Base-by-base conservation (phyloP, 2,888 invertebrate genomes). In the Cheilosia impressa region DNA sequence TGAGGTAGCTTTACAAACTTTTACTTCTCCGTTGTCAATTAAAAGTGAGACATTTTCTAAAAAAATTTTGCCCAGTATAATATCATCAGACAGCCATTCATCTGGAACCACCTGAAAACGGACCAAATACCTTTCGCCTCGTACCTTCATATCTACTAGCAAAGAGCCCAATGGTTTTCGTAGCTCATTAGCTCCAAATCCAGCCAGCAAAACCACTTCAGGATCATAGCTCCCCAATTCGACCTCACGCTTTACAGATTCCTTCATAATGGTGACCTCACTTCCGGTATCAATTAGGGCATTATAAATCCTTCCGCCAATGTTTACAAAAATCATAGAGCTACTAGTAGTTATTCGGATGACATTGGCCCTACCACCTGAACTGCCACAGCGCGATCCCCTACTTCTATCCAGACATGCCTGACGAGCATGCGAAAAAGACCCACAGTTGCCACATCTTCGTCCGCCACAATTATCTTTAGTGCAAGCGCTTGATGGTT, bases 391-490 rank as follows among this genome's bases (percentile, higher is more conserved):
- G 9, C 58, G 58, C 45, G 58, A 22, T 50, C 71, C 71, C 53
- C 45, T 57, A 9, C 53, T 47, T 9, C 31, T 57, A 10, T 69
- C 45, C 19, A 57, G 57, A 19, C 69, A 47, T 13, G 4, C 63
- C 19, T 66, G 19, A 52, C 34, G 52, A 15, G 15, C 4, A n/a
- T 66, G 65, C 6, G 41, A 66, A n/a, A n/a, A n/a, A n/a, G n/a
- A 53, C 34, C 50, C 63, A 52, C 63, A 65, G 22, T 50, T 65
- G 9, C 19, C 19, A 53, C 52, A 66, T 24, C 52, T 66, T 19
- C 52, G 4, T 52, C 52, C 52, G 13, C 22, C 52, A 19, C 24
- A 15, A 52, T 52, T 24, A 24, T 52, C 22, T 24, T 24, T 52
- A 19, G 22, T 2, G 7, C 38, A 66, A 1, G 41, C 6, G n/a